Conservation (phyloP, 2,113 vertebrate genomes). For the Petrocephalus zakoni region DNA sequence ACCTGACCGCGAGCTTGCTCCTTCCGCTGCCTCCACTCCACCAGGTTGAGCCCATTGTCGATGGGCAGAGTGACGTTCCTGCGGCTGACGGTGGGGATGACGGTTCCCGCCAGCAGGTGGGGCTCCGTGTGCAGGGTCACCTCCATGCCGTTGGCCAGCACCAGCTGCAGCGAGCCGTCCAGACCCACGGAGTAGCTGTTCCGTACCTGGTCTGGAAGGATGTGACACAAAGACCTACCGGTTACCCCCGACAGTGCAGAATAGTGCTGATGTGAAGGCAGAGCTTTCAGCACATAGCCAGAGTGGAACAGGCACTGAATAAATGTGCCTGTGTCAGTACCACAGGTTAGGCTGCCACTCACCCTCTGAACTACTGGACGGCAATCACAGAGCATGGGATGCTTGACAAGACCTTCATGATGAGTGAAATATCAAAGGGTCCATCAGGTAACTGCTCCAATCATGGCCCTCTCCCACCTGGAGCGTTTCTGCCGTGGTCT, state of each 20-base stretch:
- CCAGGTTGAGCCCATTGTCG: conserved; percentile 91
- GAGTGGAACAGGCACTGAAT: not conserved
- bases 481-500: not conserved
- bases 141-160: conserved; percentile 94
- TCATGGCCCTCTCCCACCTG: not conserved
- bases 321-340: not conserved
- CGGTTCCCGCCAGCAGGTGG: conserved; percentile 87
- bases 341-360: not conserved
- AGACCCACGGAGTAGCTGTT: conserved; percentile 96
- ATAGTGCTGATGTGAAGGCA: not conserved
- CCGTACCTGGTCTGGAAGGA: conserved; percentile 83
- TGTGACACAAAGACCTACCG: not conserved
- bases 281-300: not conserved
- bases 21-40: conserved; percentile 96
- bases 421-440: not conserved
- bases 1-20: conserved; percentile 91
- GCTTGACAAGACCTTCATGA: not conserved
- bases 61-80: conserved; percentile 94
- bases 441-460: not conserved
- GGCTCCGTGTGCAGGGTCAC: conserved; percentile 93
- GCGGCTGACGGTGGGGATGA: conserved; percentile 92
- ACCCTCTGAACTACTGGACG: not conserved
- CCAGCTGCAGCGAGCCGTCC: conserved; percentile 83
- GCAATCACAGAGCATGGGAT: not conserved
- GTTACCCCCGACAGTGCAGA: not conserved